Base-by-base conservation (phyloP, 2,888 invertebrate species). In the Epistrophe eligans region DNA sequence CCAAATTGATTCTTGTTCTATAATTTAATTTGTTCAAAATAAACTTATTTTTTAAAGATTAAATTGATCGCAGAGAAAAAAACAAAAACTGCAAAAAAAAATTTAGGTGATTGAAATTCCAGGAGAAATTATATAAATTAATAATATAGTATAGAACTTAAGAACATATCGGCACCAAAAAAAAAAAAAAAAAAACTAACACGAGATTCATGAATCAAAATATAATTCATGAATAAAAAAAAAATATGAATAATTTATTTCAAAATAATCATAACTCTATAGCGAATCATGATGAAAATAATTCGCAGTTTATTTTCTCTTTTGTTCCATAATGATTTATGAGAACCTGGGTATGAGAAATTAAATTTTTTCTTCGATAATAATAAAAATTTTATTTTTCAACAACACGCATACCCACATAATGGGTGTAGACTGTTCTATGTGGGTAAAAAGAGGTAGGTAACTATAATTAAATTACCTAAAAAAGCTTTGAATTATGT, bases 171-270 rank as follows among this genome's bases (percentile, higher is more conserved):
- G 35, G 35, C 35, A 35, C 8, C 35, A 9, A 35, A 35, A 35
- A 24, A 24, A 24, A 24, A 24, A 24, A 24, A 24, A 24, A 1
- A 24, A 24, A 35, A 45, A 1, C 57, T 19, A 4, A 38, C 58
- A 58, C 13, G 58, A 64, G n/a, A 28, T 45, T 45, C 24, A 24
- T 45, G 62, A 64, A 64, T 43, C 43, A 64, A 19, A 64, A 45
- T n/a, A 64, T 64, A 64, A 64, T 64, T 45, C 10, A n/a, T 24
- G 40, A 28, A 4, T 2, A 8, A 15, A 24, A 11, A 11, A 24
- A 58, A 58, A 58, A 58, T 17, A 35, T 43, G 15, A 43, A 43
- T 64, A 64, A 64, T 43, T 64, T 45, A 28, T 64, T 64, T 28
- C 15, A 64, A 64, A 57, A 60, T n/a, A 24, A 64, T 45, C 43